Base-by-base conservation (phyloP, 1,140 invertebrate species). In the Caerostris extrusa region DNA sequence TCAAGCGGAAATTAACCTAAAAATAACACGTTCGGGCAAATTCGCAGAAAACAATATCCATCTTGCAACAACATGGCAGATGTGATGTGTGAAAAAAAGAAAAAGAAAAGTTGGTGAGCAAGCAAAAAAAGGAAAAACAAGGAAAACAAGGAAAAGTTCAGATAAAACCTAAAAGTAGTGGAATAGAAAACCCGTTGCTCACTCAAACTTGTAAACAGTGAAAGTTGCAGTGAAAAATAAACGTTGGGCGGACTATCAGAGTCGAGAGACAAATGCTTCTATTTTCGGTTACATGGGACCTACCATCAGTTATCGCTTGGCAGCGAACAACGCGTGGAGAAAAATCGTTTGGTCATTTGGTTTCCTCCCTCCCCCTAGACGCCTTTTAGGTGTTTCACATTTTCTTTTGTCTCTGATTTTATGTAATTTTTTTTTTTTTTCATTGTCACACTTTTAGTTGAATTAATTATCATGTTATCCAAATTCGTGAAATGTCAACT, bases 291-390 rank as follows among this genome's bases (percentile, higher is more conserved):
- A 91, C 90, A 91, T 83, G 90, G 89, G 90, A 85, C 81, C 81
- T 83, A 91, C 90, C 90, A 91, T 91, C 90, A 91, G 77, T 91
- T 91, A 91, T 83, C 81, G 90, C 81, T 85, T 91, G 90, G 90
- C 90, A 91, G 71, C 12, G 60, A 91, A 91, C 90, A 91, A 91
- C 77, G 90, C 90, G 58, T 53, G 69, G 71, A 91, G 90, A 91
- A 91, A 91, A 91, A 91, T 91, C 90, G 90, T 91, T 91, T 91
- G 90, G 90, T 91, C 90, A 91, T 83, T 91, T 82, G 53, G 56
- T 17, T 71, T 53, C 64, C 71, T 53, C 71, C 71, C 71, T 81
- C 71, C 14, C 71, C 71, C 71, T 81, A 34, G 90, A 91, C 90
- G 90, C 90, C 90, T 91, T 91, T 91, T 91, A 67, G 90, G 60